Base-by-base conservation (phyloP, 1,140 invertebrate species). In the Myzus persicae region DNA sequence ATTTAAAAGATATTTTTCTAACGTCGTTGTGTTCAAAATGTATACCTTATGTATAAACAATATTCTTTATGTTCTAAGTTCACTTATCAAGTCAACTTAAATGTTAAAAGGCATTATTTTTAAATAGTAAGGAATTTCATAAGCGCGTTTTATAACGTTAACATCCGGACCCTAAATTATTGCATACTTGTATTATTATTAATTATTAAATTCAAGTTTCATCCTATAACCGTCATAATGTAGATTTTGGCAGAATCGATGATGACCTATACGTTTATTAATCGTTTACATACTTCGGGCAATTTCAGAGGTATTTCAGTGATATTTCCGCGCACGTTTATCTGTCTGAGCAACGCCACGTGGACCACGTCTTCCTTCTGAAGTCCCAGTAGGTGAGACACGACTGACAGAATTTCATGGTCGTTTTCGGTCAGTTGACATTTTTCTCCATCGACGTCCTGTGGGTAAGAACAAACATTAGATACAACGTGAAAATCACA, bases 281-380 rank as follows among this genome's bases (percentile, higher is more conserved):
- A n/a, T 76, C 59, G 1, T 76, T n/a, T 36, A 91, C 95, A 95
- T 93, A 98, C 98, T 96, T 99, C 98, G 95, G 98, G 97, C 87
- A 99, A 95, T 95, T 98, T 98, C 42, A 99, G 96, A 11, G 98
- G 98, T 94, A 99, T 99, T 95, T 99, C 98, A 1, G 98, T 99
- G 84, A 99, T 98, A 95, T 98, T 99, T 14, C 98, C 98, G 31
- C 98, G 96, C 14, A 99, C 98, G 94, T 99, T 99, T 94, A 99
- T 99, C 95, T 99, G 98, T 38, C 98, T 95, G 94, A 97, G 96
- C n/a, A 99, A 95, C 38, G 98, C 96, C 14, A 98, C 97, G 94
- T 98, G 97, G 24, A 96, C 96, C 2, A 99, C 95, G 94, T 97
- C 97, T 67, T 97, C 97, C 36, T 96, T 95, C 51, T 97, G 96